Base-by-base conservation (phyloP, 2,888 invertebrate genomes). In the Rhagonycha lutea region DNA sequence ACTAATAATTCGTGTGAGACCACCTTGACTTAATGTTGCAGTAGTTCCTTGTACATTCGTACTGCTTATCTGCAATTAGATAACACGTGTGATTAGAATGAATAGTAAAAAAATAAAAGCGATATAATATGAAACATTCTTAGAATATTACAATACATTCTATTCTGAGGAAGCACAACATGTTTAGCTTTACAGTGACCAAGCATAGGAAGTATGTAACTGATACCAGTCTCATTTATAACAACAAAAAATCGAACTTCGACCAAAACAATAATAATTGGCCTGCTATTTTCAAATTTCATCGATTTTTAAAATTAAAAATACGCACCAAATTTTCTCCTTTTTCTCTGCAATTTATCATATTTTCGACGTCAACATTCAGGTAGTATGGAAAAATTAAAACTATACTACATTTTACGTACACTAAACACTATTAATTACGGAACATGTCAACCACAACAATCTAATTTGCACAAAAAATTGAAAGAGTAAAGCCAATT, bases 1-100 rank as follows among this genome's bases (percentile, higher is more conserved):
- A 81, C 89, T 91, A 79, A 91, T 89, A 75, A 91, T 89, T 65
- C 90, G 88, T 26, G 90, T 89, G 70, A 90, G 88, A 60, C 88
- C 85, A 47, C 88, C 86, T 82, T 89, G 89, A 77, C 88, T 87
- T 47, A 86, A 78, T 29, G 84, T 84, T 9, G 87, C 82, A 74
- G 81, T 82, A 75, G 80, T 74, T 67, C 70, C 67, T 62, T 68
- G 67, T 14, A 65, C 61, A 32, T 78, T 73, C 60, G 71, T 62
- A 32, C 73, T 78, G 63, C 79, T 77, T 24, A 80, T 75, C 81
- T 81, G 74, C n/a, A 79, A 76, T 47, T 47, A 47, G 47, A 76
- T 32, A 61, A 60, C 60, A 14, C 14, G 11, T 26, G 14, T 14
- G 28, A 26, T 67, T 14, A 23, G 24, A 14, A 23, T 60, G 23